Conservation (phyloP, 2,797 vertebrate genomes). For the Knipowitschia caucasica region DNA sequence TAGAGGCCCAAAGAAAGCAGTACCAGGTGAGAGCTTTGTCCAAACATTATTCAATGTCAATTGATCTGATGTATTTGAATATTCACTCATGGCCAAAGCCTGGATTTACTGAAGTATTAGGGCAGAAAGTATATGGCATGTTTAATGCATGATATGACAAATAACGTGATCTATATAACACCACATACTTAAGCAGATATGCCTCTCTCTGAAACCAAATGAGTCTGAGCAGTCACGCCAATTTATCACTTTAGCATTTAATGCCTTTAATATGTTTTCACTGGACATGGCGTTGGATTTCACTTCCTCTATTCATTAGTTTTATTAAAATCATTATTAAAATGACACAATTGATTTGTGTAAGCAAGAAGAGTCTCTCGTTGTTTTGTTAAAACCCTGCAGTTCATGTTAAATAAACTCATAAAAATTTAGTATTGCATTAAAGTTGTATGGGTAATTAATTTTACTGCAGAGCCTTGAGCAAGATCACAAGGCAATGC, state of each 20-base stretch:
- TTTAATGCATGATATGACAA: constrained; percentile 53
- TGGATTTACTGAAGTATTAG: constrained; percentile 10
- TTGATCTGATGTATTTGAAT: background rate
- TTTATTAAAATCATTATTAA: constrained; percentile 98
- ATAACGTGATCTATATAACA: constrained; percentile 50
- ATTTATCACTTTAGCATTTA: constrained; percentile 86
- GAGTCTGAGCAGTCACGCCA: constrained; percentile 68
- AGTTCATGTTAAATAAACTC: constrained; percentile 94
- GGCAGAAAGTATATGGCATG: constrained; percentile 49
- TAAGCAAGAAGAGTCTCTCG: constrained; percentile 63
- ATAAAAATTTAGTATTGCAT: constrained; percentile 99
- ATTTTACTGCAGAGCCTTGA: constrained; percentile 99
- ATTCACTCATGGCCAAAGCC: background rate
- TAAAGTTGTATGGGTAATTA: constrained; percentile 98
- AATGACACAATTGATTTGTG: constrained; percentile 97
- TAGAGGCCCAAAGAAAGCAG: constrained; percentile 74
- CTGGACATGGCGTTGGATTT: constrained; percentile 50
- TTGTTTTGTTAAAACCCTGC: constrained; percentile 84
- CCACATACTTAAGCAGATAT: constrained; percentile 80
- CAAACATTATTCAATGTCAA: background rate
- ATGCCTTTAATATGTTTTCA: constrained; percentile 76
- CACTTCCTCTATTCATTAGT: constrained; percentile 90
- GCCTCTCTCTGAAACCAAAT: constrained; percentile 88
- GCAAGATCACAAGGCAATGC: constrained; percentile 92
- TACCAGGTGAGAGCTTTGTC: constrained; percentile 60